A percentile compares a stretch with the other conserved stretches of the same genome.
Evolutionary conservation across 2,888 invertebrate genomes (phyloP).

Genomic region (Muschampia plurimacula): DNA sequence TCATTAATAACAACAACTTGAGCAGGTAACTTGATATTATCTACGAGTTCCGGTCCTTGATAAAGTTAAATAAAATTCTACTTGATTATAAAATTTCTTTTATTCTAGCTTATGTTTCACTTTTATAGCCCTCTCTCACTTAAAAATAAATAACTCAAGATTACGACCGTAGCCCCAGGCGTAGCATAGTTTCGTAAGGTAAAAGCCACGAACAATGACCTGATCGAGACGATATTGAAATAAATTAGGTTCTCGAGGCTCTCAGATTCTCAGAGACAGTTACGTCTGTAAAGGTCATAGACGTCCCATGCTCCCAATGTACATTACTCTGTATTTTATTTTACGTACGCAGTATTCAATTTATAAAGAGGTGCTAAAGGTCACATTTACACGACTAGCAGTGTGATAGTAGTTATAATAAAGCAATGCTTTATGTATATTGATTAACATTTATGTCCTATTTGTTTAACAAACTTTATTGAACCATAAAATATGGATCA

Average conservation of each 20-base stretch:
- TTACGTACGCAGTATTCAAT: constrained; percentile 1
- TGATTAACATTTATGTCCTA: too few species aligned
- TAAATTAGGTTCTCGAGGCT: constrained; percentile 45
- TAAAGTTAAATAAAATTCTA: too few species aligned
- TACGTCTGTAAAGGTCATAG: constrained; percentile 49
- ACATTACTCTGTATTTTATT: constrained; percentile 41
- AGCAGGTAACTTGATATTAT: too few species aligned
- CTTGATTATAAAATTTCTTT: too few species aligned
- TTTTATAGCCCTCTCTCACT: not conserved
- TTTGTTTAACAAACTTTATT: too few species aligned
- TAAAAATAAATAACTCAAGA: not conserved
- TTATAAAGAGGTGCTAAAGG: constrained; percentile 6
- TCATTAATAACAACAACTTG: too few species aligned
- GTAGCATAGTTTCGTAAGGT: constrained; percentile 22
- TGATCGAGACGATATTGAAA: constrained; percentile 49
- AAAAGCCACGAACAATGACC: constrained; percentile 34
- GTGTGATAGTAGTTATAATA: not conserved
- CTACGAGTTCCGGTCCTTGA: too few species aligned
- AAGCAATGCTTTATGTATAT: not conserved
- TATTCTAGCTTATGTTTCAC: too few species aligned
- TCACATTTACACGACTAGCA: not conserved
- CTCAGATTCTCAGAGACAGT: constrained; percentile 40
- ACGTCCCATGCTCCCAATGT: constrained; percentile 51
- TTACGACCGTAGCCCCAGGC: not conserved
- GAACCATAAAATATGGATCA: too few species aligned